Conservation (phyloP, 2,797 vertebrate species). For the Sarcoramphus papa region DNA sequence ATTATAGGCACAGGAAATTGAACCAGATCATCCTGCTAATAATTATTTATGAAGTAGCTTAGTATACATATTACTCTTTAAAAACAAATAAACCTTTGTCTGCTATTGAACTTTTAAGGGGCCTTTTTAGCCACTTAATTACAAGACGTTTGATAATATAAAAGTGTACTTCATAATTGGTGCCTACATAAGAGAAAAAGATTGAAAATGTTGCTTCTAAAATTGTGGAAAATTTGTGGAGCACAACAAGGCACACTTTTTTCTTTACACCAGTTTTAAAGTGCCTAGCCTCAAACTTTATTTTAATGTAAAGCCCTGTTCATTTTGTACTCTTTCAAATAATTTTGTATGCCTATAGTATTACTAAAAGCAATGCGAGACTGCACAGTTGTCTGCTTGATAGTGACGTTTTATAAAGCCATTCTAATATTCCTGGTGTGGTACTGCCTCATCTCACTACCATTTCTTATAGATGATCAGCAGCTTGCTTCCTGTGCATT, state of each 20-base stretch:
- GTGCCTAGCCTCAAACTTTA: slow-evolving; percentile 81
- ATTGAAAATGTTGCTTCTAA: slow-evolving; percentile 20
- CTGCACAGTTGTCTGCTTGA: slow-evolving; percentile 5
- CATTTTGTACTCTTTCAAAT: slow-evolving; percentile 50
- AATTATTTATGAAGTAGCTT: slow-evolving; percentile 40
- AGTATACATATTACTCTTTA: not conserved
- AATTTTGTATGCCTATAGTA: slow-evolving; percentile 41
- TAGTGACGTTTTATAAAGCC: slow-evolving; percentile 10
- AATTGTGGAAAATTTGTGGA: slow-evolving; percentile 35
- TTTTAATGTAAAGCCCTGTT: slow-evolving; percentile 84
- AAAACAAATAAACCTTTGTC: slow-evolving; percentile 4
- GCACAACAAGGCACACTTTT: slow-evolving; percentile 67
- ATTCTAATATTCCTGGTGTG: slow-evolving; percentile 58
- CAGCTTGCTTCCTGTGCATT: slow-evolving; percentile 68
- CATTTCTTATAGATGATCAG: slow-evolving; percentile 69
- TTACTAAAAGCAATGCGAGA: not conserved
- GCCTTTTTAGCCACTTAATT: slow-evolving; percentile 62
- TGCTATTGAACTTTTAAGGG: slow-evolving; percentile 22
- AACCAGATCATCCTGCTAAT: not conserved
- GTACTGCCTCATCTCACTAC: slow-evolving; percentile 50
- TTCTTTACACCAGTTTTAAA: slow-evolving; percentile 61
- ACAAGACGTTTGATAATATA: slow-evolving; percentile 27
- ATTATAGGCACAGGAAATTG: slow-evolving; percentile 59
- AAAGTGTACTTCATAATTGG: slow-evolving; percentile 86
- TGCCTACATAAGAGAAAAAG: slow-evolving; percentile 74